Evolutionary conservation across 2,888 invertebrate genomes (phyloP), one percentile per base, ranked within the genome.

Genomic region (Poecilobothrus nobilitatus): DNA sequence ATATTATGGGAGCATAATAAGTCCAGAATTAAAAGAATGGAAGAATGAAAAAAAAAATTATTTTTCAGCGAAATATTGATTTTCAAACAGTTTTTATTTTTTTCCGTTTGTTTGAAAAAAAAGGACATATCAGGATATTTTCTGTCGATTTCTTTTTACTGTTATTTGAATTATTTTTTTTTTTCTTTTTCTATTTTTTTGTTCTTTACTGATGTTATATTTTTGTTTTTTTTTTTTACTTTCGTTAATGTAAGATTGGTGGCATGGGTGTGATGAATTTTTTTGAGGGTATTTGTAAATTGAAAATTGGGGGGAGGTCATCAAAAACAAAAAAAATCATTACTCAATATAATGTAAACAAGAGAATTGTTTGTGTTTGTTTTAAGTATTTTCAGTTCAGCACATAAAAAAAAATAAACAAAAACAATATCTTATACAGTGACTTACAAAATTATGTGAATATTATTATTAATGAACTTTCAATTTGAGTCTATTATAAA

Each of bases 61-160:
- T 27, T 27, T 53, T 53, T 53, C n/a, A 53, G 53, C 53, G 53
- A 53, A 53, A 53, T 53, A 53, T 53, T 53, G 53, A 53, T 53
- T 12, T 18, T 53, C 15, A 12, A 12, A 6, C 53, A 18, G 15
- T 53, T 53, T 53, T 53, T n/a, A 18, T 53, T n/a, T 53, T 53
- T 15, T 53, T 9, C 6, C 15, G 9, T 53, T 53, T 53, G 15
- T 53, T 53, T 53, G 1, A 53, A n/a, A 18, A 18, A 53, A 53
- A 53, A 53, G 53, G 53, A 53, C 53, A 53, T 53, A 53, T 53
- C 53, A 53, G 53, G 53, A 53, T 53, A 44, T 53, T 53, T 53
- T 53, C 53, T 53, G n/a, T 53, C n/a, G 53, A 53, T 53, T 53
- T n/a, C 53, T 53, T 53, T 53, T 53, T 53, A 53, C 53, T 53